A percentile compares a stretch with the other conserved stretches of the same genome.
phyloP scores from a whole-genome alignment of 2,888 invertebrate genomes.

The Diaphora mendica region DNA sequence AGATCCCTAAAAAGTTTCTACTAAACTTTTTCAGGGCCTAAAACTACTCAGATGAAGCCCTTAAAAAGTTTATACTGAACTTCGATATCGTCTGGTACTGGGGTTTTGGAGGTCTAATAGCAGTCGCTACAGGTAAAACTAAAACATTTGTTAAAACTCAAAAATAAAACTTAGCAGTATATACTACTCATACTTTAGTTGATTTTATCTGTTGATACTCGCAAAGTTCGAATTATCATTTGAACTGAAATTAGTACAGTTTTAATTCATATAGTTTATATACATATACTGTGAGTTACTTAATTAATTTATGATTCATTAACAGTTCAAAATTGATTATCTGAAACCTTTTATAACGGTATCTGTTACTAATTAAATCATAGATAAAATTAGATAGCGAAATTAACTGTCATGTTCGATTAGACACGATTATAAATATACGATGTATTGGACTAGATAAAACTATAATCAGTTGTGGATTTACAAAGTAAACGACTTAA shows the following conservation, averaged over 20 bases:
- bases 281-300: neutral
- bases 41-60: too few species aligned
- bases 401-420: neutral
- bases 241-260: neutral
- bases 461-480: neutral
- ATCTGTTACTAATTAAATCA: neutral
- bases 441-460: neutral
- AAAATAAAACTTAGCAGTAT: too few species aligned
- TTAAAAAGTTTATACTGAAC: too few species aligned
- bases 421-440: neutral
- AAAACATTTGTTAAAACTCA: too few species aligned
- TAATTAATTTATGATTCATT: neutral
- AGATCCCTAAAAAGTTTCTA: too few species aligned
- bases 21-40: too few species aligned
- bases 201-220: too few species aligned
- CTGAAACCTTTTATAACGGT: neutral
- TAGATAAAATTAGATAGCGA: neutral
- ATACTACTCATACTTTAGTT: too few species aligned
- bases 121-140: too few species aligned
- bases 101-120: too few species aligned
- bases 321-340: neutral
- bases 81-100: too few species aligned
- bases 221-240: too few species aligned
- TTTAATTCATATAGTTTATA: neutral
- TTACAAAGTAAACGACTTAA: neutral